phyloP scores from a whole-genome alignment of 1,140 invertebrate species.

The Ganaspis sp. region DNA sequence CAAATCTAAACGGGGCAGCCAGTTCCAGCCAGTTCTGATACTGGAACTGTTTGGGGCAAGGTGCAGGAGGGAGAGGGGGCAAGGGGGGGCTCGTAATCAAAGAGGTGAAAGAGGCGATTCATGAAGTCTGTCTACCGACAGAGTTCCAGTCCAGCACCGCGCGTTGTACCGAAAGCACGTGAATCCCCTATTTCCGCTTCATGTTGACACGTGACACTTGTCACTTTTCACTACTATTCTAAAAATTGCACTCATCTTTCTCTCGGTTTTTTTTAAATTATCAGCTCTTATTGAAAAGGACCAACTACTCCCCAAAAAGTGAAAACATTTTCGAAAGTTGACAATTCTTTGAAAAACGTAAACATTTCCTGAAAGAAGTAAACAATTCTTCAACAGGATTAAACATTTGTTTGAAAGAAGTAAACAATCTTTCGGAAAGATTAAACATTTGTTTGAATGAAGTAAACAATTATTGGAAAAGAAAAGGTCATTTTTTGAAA shows the following conservation, averaged over 20 bases:
- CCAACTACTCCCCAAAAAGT: neutral
- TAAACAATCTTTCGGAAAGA: no score
- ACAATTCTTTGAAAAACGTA: no score
- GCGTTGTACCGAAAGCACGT: slow-evolving; percentile 66
- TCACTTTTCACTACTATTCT: neutral
- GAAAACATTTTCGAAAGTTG: no score
- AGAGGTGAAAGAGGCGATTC: slow-evolving; percentile 55
- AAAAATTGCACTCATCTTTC: neutral
- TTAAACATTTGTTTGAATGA: no score
- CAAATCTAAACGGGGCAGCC: neutral
- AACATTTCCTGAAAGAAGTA: no score
- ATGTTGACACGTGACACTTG: slow-evolving; percentile 19
- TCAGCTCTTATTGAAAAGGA: no score
- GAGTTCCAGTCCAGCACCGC: slow-evolving; percentile 66
- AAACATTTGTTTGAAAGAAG: no score
- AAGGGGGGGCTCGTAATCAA: slow-evolving; percentile 62
- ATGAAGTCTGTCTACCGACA: slow-evolving; percentile 63
- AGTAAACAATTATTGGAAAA: no score
- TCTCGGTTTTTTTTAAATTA: no score
- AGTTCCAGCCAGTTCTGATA: neutral
- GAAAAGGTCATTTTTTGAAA: no score
- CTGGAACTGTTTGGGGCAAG: neutral
- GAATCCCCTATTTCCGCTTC: neutral
- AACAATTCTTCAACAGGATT: no score
- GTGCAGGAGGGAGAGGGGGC: neutral